Evolutionary conservation across 2,113 vertebrate species (phyloP), one percentile per base, ranked within the genome.

Genomic region (Dicrurus megarhynchus): DNA sequence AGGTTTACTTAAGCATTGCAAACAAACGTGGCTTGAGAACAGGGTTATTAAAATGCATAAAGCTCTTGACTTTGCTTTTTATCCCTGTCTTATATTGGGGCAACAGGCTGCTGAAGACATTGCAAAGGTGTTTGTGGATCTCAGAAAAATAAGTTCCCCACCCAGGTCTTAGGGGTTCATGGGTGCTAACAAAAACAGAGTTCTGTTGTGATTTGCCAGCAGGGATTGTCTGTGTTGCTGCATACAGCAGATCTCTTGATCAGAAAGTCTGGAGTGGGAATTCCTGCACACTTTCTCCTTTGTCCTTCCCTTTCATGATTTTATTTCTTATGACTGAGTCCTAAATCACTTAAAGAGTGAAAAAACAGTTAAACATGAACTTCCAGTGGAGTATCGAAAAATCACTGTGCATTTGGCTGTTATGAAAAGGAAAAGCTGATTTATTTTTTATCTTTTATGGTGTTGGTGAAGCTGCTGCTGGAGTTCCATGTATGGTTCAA

Each of bases 161-260:
- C 7, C 1, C 1, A 17, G 18, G 16, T 49, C 24, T 60, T 59
- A 5, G 6, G 41, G 46, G 15, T 44, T 73, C 0, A 0, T 68
- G 49, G 8, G 11, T 76, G 23, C 65, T 78, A 28, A 52, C 14
- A 85, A 39, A 78, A 84, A 4, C 22, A 4, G 6, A 24, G 17
- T 26, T 65, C 37, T 91, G 47, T 28, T 75, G 23, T 32, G 53
- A 32, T 79, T 64, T 82, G 24, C 37, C 52, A 75, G 27, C 30
- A 26, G 44, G 55, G 50, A 22, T 61, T 44, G 16, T 9, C 35
- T 74, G 16, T 71, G 78, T 52, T 82, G 46, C 70, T 90, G 49
- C 46, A 26, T 14, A 5, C 5, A 50, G 23, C 13, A 46, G 27
- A 16, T 37, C 22, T 85, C 44, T 87, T 56, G 44, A 41, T 71